Base-by-base conservation (phyloP, 53 echinoderm and acorn worm species). In the Luidia sarsii region DNA sequence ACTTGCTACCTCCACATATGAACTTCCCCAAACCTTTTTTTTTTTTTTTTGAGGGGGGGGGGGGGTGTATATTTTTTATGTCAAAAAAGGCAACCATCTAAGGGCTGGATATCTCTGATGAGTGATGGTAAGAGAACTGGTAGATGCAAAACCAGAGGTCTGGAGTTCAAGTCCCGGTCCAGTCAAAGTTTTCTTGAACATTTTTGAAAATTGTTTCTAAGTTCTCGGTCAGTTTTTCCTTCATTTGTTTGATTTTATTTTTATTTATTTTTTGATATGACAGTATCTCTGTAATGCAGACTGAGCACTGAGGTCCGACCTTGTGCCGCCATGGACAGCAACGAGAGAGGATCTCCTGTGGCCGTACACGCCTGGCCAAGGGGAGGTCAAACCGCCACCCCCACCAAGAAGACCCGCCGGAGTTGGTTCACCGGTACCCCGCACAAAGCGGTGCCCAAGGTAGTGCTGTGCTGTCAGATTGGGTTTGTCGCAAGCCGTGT, bases 371-470 rank as follows among this genome's bases (percentile, higher is more conserved):
- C 75, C 28, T 81, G 85, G 81, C 75, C 81, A 7, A 84, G 31
- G 32, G 64, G 31, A 18, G 68, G 82, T 4, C 63, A 50, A 10
- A 4, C 51, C 18, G 52, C 48, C 35, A 71, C 84, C 18, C 81
- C 50, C 10, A 71, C 50, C 13, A 71, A 86, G 22, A 92, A 87
- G 61, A 65, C 86, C 29, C 75, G 95, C 1, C 56, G 84, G 29
- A 71, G 84, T 3, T 99, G 99, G 99, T 94, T 94, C 59, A 50
- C 81, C 28, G 69, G 82, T 8, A 84, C 89, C 1, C 99, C 99
- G 0, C 87, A 91, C 29, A 94, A 94, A 64, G 70, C 57, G 4
- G 64, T 57, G 28, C 68, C 68, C 18, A 31, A n/a, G 14, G 11
- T n/a, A n/a, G n/a, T n/a, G n/a, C n/a, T n/a, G n/a, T n/a, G n/a